A percentile compares a stretch with the other conserved stretches of the same genome.
These are phyloP conservation scores for Ganaspis brasiliensis DNA, from an alignment of 2,888 invertebrate genomes.

Conservation along the genomic window DNA sequence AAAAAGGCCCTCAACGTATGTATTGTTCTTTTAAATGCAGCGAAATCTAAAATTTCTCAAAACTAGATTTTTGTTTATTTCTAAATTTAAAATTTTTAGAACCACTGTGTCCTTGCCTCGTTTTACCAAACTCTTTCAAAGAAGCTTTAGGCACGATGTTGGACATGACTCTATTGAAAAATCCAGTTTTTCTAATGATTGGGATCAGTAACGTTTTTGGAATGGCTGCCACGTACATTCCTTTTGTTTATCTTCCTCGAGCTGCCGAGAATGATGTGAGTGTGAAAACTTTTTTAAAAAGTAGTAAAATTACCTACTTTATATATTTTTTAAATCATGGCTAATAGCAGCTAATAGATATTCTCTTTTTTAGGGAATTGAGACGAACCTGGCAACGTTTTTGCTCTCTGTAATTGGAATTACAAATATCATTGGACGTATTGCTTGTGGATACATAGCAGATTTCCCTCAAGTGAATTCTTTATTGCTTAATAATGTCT, in stretches of 20 bases:
- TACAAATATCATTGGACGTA: conserved; percentile 96
- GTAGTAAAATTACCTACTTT: neutral
- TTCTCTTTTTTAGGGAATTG: conserved; percentile 85
- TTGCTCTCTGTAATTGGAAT: conserved; percentile 93
- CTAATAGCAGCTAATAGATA: too few relatives aligned
- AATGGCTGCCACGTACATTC: conserved; percentile 98
- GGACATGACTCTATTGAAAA: conserved; percentile 92
- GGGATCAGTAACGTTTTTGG: conserved; percentile 97
- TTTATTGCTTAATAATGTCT: conserved; percentile 95
- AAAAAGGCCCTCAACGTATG: conserved; percentile 86
- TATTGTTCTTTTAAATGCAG: conserved; percentile 58
- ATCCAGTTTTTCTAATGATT: conserved; percentile 95
- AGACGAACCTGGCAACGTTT: conserved; percentile 87
- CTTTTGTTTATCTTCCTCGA: conserved; percentile 96
- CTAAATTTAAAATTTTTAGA: conserved; percentile 82
- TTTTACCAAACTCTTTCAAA: conserved; percentile 90
- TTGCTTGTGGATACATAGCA: conserved; percentile 94
- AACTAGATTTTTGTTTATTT: neutral
- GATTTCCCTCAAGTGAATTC: conserved; percentile 96
- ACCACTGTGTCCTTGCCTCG: conserved; percentile 90
- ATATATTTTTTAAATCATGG: too few relatives aligned
- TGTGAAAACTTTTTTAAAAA: conserved; percentile 55
- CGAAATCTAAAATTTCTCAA: too few relatives aligned
- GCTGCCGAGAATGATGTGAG: conserved; percentile 88
- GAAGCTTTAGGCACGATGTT: conserved; percentile 93